phyloP scores from a whole-genome alignment of 2,113 vertebrate species.

The Meleagris gallopavo region DNA sequence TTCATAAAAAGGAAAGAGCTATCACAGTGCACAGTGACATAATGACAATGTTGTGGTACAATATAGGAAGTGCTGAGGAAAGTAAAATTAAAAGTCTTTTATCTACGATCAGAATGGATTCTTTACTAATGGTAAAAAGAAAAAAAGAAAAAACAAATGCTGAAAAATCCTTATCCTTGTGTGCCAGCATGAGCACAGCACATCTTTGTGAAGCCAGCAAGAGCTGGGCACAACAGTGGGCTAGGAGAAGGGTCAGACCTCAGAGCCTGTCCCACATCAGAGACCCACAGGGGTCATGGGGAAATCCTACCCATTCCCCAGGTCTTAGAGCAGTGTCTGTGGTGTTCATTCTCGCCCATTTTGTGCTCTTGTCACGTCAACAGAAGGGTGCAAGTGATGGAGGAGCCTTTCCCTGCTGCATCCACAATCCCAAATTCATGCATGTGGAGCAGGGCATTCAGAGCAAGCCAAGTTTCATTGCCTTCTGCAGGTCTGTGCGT shows the following conservation, averaged over 20 bases:
- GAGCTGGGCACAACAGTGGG: neutral
- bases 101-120: neutral
- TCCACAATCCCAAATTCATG: neutral
- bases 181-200: neutral
- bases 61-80: neutral
- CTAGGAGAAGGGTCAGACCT: neutral
- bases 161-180: neutral
- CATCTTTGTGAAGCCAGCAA: neutral
- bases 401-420: neutral
- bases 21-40: neutral
- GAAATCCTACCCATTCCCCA: neutral
- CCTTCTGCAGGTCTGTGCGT: neutral
- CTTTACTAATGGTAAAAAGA: neutral
- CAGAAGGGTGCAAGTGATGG: neutral
- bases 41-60: neutral
- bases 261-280: neutral
- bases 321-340: neutral
- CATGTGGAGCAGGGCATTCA: rapidly evolving
- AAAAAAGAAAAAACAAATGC: neutral
- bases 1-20: neutral
- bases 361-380: neutral
- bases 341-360: neutral
- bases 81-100: neutral
- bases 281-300: no score
- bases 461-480: neutral